A percentile compares a stretch with the other conserved stretches of the same genome.
These are phyloP conservation scores for Canis aureus DNA, from an alignment of 2,113 vertebrate genomes.

Conservation along the genomic window DNA sequence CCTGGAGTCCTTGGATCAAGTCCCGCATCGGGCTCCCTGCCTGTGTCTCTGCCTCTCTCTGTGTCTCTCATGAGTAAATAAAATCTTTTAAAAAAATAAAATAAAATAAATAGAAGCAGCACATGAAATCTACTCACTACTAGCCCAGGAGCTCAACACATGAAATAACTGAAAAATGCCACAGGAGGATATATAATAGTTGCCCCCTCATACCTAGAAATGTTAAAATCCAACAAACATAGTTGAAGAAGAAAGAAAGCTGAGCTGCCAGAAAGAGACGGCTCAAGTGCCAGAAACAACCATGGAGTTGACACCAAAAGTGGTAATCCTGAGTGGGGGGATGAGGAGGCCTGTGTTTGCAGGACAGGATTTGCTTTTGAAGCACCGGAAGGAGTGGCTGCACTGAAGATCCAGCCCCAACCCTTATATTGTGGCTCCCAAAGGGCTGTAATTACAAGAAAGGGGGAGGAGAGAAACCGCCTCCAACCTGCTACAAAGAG, in stretches of 20 bases:
- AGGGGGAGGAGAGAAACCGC: not conserved
- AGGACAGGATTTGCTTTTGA: not conserved
- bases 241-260: not conserved
- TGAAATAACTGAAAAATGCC: not conserved
- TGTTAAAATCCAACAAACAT: too few species aligned
- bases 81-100: not conserved
- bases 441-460: not conserved
- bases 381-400: not conserved
- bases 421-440: not conserved
- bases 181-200: not conserved
- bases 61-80: too few species aligned
- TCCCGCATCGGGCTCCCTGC: too few species aligned
- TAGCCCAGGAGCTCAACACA: not conserved
- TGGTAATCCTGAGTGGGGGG: fast-evolving
- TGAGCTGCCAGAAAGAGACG: not conserved
- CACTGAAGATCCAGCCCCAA: fast-evolving
- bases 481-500: not conserved
- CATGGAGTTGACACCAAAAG: not conserved
- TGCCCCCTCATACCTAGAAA: too few species aligned
- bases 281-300: not conserved
- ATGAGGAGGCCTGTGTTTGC: not conserved
- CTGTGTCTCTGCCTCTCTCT: too few species aligned
- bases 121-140: not conserved
- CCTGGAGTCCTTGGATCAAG: too few species aligned
- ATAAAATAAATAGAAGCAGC: not conserved